Evolutionary conservation across 53 echinoderm and acorn worm species (phyloP), one percentile per base, ranked within the genome.

Genomic region (Luidia sarsii): DNA sequence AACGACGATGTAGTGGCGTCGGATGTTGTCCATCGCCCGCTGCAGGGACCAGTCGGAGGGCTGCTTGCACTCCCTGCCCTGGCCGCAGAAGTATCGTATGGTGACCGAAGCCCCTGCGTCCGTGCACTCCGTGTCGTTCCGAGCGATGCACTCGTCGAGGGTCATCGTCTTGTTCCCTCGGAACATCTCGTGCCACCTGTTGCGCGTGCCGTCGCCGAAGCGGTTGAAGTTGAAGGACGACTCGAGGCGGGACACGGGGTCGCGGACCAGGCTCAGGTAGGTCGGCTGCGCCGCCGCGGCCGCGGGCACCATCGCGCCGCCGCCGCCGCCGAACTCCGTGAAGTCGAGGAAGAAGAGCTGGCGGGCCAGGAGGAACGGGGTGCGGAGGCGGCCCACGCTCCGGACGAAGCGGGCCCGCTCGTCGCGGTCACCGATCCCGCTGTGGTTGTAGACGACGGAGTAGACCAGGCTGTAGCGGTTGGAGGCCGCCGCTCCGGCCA

Each of bases 41-140:
- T 21, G 15, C 19, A 79, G 79, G 1, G 79, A 62, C 79, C 79
- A 79, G 3, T 79, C 63, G 22, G 62, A 46, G 7, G 79, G 79
- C 22, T 25, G 10, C 84, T 15, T 85, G 82, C 94, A 94, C 22
- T 53, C 68, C 19, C n/a, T 24, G 25, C 51, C 60, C 4, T 87
- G 87, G 1, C 94, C 94, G 80, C 94, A 94, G 85, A 94, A 94
- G 66, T 83, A 90, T 31, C 90, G 90, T 37, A 90, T 87, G 75
- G 85, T 87, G 21, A 87, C 84, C 6, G 83, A 87, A 3, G 84
- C 39, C 33, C 64, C 74, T 0, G 56, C 66, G 14, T 64, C 73
- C 11, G 38, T 55, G 38, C 94, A 94, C 35, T 94, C 90, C 0
- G 41, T 29, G 16, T 65, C 41, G 13, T 80, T 36, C 18, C 39